Base-by-base conservation (phyloP, 1,140 invertebrate genomes). In the Drosophila simulans region DNA sequence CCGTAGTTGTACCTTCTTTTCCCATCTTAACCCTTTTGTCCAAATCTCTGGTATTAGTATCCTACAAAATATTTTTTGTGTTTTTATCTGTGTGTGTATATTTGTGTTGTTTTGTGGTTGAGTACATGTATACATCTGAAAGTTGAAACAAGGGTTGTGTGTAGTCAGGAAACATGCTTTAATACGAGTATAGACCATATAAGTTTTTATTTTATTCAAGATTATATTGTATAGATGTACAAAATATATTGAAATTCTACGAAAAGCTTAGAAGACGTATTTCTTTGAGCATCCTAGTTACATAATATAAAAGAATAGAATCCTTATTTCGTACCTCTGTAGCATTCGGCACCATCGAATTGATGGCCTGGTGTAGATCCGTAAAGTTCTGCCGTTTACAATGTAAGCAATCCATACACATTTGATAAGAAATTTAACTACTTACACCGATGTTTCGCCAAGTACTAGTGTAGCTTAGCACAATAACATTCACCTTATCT, bases 371-470 rank as follows among this genome's bases (percentile, higher is more conserved):
- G 82, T 91, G 82, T 7, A 91, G 45, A 60, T 91, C 90, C n/a
- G 73, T 59, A 49, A 77, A 91, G 11, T 49, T 35, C 90, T 91
- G 42, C 1, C 39, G 45, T 4, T 12, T 5, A 31, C 15, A 10
- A 4, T 20, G n/a, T 7, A n/a, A 25, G 35, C 15, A 7, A 8
- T 31, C 8, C 4, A 15, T 4, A 0, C 40, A 7, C 12, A 8
- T 13, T 22, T 13, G 0, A 37, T 12, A 4, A 1, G 0, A 13
- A 3, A 12, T 7, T 0, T 11, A 5, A 2, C 0, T 2, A 75
- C 80, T 80, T 59, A 91, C 90, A 17, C 39, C 35, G 42, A 91
- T 70, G 34, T 91, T 91, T 3, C 90, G 69, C 90, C 90, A 91
- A 0, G 90, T 91, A 1, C 54, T 37, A n/a, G 34, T 62, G 37